Conservation (phyloP, 2,113 vertebrate species). For the Psammodynastes pulverulentus region DNA sequence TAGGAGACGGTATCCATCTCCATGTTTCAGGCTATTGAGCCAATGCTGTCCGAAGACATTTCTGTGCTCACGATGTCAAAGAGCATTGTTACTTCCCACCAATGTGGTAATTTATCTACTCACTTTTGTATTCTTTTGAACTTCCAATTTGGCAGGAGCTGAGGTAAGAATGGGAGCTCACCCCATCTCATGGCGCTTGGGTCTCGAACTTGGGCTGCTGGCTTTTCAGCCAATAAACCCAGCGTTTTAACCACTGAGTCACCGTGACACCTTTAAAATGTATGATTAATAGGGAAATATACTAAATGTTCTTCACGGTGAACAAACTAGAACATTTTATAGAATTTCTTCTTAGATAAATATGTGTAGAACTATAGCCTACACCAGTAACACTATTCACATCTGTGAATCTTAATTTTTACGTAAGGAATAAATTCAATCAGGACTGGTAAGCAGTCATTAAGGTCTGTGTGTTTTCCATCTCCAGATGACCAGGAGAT, state of each 20-base stretch:
- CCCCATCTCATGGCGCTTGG: background rate
- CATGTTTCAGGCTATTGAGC: background rate
- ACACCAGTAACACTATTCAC: background rate
- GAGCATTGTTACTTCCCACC: background rate
- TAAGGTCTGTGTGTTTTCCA: background rate
- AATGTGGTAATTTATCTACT: background rate
- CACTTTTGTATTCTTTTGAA: background rate
- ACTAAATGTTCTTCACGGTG: background rate
- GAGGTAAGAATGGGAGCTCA: background rate
- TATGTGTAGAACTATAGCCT: background rate
- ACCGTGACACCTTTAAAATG: background rate
- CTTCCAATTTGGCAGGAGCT: background rate
- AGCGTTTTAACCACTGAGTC: background rate
- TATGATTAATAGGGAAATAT: background rate
- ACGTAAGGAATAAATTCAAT: background rate
- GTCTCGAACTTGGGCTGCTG: background rate
- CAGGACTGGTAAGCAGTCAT: background rate
- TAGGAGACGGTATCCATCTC: background rate
- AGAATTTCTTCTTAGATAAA: background rate
- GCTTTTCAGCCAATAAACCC: too few relatives aligned
- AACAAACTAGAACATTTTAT: background rate
- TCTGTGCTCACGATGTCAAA: background rate
- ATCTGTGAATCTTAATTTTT: background rate
- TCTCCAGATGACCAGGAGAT: constrained; percentile 2
- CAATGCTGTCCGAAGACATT: background rate